phyloP scores from a whole-genome alignment of 1,140 invertebrate species.

The Drosophila azteca region DNA sequence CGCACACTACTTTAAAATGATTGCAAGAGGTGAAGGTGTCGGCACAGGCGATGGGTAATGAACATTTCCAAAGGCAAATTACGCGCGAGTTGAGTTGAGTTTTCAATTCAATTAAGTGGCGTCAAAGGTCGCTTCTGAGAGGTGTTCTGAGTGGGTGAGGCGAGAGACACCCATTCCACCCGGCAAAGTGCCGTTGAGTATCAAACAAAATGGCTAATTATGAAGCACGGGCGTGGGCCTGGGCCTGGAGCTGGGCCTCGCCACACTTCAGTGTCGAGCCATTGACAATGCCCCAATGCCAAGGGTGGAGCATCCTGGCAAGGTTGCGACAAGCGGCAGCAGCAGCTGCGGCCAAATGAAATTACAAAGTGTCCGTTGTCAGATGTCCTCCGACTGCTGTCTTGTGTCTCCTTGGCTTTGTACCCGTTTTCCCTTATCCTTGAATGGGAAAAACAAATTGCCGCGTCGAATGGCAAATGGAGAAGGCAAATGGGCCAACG shows the following conservation, averaged over 20 bases:
- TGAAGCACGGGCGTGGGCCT: constrained; percentile 5
- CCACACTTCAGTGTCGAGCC: constrained; percentile 29
- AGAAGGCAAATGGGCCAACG: constrained; percentile 31
- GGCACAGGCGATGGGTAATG: constrained; percentile 30
- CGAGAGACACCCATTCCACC: neutral
- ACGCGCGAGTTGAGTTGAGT: constrained; percentile 65
- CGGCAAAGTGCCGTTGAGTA: constrained; percentile 41
- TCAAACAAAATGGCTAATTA: constrained; percentile 67
- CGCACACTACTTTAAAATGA: constrained; percentile 50
- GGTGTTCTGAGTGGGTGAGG: constrained; percentile 1
- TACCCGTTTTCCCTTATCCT: too few relatives aligned
- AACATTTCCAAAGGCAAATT: constrained; percentile 69
- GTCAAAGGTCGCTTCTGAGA: constrained; percentile 43
- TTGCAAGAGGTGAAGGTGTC: constrained; percentile 14
- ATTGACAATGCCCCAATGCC: constrained; percentile 2
- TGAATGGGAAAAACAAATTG: constrained; percentile 38
- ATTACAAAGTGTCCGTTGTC: constrained; percentile 69
- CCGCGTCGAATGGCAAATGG: constrained; percentile 26
- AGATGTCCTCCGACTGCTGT: constrained; percentile 26
- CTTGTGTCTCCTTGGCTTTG: neutral
- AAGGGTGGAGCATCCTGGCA: constrained; percentile 32
- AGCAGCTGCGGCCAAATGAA: constrained; percentile 51
- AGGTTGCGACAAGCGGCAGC: constrained; percentile 19
- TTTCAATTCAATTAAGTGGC: constrained; percentile 76
- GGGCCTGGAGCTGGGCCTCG: constrained; percentile 3